These are phyloP conservation scores for Tetanocera ferruginea DNA, from an alignment of 2,888 invertebrate genomes.

Conservation along the genomic window DNA sequence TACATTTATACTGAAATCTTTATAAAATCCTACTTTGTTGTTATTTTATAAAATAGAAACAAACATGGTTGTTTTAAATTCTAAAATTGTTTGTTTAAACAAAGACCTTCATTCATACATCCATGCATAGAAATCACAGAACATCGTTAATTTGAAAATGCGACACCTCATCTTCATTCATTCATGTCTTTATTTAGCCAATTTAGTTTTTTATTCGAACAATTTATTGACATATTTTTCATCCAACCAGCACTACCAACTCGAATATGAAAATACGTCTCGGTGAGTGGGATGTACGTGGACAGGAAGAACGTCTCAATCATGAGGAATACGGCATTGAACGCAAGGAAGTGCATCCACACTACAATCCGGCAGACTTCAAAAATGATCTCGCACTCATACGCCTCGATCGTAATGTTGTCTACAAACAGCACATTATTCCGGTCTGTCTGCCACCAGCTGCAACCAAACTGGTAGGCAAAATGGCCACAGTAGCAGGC, in stretches of 20 bases:
- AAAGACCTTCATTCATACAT: too few relatives aligned
- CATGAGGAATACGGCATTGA: constrained; percentile 92
- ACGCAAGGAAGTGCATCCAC: constrained; percentile 90
- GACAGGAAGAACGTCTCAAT: constrained; percentile 83
- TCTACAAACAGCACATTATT: constrained; percentile 91
- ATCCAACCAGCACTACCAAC: constrained; percentile 81
- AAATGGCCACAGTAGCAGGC: constrained; percentile 91
- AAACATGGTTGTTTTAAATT: too few relatives aligned
- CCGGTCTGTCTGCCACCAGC: constrained; percentile 91
- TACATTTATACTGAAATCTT: too few relatives aligned
- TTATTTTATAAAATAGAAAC: too few relatives aligned
- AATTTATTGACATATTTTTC: too few relatives aligned
- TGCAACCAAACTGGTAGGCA: constrained; percentile 84
- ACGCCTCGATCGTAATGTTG: constrained; percentile 83
- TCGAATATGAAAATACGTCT: constrained; percentile 88
- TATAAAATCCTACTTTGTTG: too few relatives aligned
- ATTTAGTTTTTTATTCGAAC: too few relatives aligned
- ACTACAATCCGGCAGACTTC: constrained; percentile 92
- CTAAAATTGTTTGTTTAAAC: too few relatives aligned
- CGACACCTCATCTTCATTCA: too few relatives aligned
- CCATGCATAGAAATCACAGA: too few relatives aligned
- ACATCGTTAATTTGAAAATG: too few relatives aligned
- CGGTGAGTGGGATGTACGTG: constrained; percentile 94
- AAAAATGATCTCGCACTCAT: constrained; percentile 90
- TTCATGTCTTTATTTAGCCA: too few relatives aligned